Evolutionary conservation across 2,113 vertebrate species (phyloP).

Genomic region (Callipepla squamata): DNA sequence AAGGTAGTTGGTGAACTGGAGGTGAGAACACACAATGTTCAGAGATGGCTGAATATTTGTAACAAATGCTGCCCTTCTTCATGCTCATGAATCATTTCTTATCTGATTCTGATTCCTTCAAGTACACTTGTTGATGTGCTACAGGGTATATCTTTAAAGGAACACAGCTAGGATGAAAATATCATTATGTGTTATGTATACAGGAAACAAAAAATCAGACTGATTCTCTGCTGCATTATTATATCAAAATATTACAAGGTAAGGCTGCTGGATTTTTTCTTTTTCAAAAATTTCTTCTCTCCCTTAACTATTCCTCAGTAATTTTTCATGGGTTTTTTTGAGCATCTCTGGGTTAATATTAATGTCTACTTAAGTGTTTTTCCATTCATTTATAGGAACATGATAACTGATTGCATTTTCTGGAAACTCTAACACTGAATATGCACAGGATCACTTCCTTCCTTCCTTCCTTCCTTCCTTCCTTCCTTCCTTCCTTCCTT

Average conservation of each 20-base stretch:
- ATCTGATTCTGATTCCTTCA: constrained; percentile 15
- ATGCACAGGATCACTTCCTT: background rate
- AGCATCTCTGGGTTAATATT: background rate
- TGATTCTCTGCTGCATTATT: background rate
- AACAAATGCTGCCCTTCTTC: background rate
- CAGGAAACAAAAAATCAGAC: constrained; percentile 7
- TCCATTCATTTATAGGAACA: background rate
- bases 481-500: too few relatives aligned
- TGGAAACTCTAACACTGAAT: background rate
- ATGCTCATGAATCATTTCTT: constrained; percentile 27
- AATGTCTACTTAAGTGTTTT: constrained; percentile 5
- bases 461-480: background rate
- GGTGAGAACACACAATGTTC: background rate
- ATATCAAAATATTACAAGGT: background rate
- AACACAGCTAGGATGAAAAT: constrained; percentile 16
- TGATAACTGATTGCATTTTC: background rate
- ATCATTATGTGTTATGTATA: background rate
- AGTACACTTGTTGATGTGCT: constrained; percentile 4
- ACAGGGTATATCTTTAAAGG: background rate
- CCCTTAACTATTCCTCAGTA: background rate
- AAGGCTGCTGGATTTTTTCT: background rate
- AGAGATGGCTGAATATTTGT: background rate
- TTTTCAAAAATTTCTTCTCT: background rate
- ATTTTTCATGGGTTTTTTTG: background rate
- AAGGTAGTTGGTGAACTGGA: constrained; percentile 32